A percentile compares a stretch with the other conserved stretches of the same genome.
phyloP scores from a whole-genome alignment of 2,797 vertebrate species.

The Odontamblyopus rebecca region DNA sequence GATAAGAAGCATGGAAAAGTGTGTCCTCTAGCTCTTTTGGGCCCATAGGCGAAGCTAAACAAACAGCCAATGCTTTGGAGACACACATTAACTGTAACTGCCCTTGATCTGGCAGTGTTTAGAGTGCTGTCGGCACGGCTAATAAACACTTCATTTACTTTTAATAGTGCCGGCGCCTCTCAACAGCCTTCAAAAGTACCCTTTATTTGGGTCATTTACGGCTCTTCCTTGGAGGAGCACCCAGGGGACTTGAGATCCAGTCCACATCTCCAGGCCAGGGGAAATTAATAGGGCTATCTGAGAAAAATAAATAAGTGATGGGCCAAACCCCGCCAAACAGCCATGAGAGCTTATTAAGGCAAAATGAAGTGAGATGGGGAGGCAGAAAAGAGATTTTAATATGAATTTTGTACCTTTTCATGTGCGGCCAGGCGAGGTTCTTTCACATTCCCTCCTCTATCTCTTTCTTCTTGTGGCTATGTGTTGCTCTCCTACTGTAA shows the following conservation, averaged over 20 bases:
- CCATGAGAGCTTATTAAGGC: constrained; percentile 82
- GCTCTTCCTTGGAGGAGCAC: constrained; percentile 81
- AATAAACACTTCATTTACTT: constrained; percentile 88
- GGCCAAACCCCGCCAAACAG: constrained; percentile 79
- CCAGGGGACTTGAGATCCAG: constrained; percentile 78
- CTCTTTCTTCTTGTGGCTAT: constrained; percentile 58
- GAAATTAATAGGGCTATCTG: constrained; percentile 86
- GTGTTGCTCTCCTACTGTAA: constrained; percentile 71
- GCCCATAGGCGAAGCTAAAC: constrained; percentile 73
- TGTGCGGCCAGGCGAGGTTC: constrained; percentile 40
- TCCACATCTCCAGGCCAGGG: constrained; percentile 76
- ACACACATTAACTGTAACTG: constrained; percentile 82
- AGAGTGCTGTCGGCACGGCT: constrained; percentile 82
- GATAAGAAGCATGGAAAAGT: constrained; percentile 61
- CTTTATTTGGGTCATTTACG: constrained; percentile 88
- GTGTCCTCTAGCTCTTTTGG: constrained; percentile 62
- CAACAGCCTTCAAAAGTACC: constrained; percentile 82
- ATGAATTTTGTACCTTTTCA: constrained; percentile 79
- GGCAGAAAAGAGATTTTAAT: constrained; percentile 70
- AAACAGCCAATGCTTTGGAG: constrained; percentile 71
- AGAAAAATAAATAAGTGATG: constrained; percentile 86
- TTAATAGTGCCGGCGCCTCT: constrained; percentile 82
- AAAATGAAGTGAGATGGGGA: constrained; percentile 59
- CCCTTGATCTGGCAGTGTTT: constrained; percentile 81
- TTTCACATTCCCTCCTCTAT: constrained; percentile 44